phyloP scores from a whole-genome alignment of 1,140 invertebrate species.

The Drosophila littoralis region DNA sequence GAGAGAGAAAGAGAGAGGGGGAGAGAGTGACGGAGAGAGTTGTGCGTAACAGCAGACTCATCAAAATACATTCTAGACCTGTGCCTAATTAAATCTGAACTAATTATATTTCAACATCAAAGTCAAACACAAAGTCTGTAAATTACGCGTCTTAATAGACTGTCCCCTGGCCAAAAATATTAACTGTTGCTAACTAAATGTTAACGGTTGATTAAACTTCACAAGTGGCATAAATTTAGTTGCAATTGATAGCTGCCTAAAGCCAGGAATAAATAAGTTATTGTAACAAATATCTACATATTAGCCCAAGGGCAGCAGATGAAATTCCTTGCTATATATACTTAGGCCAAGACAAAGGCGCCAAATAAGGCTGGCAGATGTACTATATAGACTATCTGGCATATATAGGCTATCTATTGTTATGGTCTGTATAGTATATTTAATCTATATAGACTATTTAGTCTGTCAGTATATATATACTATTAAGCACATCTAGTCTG shows the following conservation, averaged over 20 bases:
- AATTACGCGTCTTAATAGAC: background rate
- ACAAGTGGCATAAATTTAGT: background rate
- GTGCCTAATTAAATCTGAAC: slow-evolving; percentile 21
- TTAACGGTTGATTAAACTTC: slow-evolving; percentile 13
- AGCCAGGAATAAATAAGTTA: too few relatives aligned
- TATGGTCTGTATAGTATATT: too few relatives aligned
- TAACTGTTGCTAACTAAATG: slow-evolving; percentile 10
- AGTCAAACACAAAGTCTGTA: background rate
- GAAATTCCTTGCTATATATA: too few relatives aligned
- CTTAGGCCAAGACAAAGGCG: too few relatives aligned
- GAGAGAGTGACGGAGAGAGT: background rate
- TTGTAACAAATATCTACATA: background rate
- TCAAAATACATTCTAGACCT: background rate
- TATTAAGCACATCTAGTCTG: too few relatives aligned
- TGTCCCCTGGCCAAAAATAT: background rate
- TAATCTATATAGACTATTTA: too few relatives aligned
- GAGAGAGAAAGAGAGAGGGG: background rate
- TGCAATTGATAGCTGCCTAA: background rate
- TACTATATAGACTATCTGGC: too few relatives aligned
- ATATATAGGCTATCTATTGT: too few relatives aligned
- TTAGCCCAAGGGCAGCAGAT: background rate
- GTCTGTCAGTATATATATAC: too few relatives aligned
- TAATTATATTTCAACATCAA: slow-evolving; percentile 44
- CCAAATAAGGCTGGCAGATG: too few relatives aligned
- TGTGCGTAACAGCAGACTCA: background rate